Evolutionary conservation across 64 coral and sea anemone genomes (phyloP), one percentile per base, ranked within the genome.

Genomic region (Catalaphyllia jardinei): DNA sequence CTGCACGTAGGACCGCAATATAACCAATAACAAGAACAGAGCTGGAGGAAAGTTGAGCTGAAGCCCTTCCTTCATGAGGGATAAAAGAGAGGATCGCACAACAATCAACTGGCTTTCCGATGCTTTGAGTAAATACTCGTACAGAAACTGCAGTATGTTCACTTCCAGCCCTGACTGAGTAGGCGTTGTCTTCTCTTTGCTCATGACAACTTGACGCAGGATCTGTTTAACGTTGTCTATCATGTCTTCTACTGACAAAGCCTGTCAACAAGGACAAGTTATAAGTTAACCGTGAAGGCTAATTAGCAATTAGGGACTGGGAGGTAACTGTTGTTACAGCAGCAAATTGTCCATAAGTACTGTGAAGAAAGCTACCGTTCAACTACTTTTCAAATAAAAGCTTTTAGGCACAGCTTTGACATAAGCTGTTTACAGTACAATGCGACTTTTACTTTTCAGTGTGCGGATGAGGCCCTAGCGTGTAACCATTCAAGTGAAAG

Each of bases 141-240:
- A 94, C 31, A 98, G 67, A 19, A 98, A 98, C 92, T 98, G 96
- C 24, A 98, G 75, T 10, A 94, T 89, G 81, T 92, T 94, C 11
- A 94, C 96, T 77, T 98, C 93, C 4, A 98, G 90, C 60, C 94
- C 94, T 4, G 83, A 72, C 38, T 96, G 94, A 42, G 94, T 90
- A 1, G 88, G 51, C 46, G 89, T 96, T 5, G 91, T 89, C 10
- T 95, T 98, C 77, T 98, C 96, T 55, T 94, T 94, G 54, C 88
- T 94, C 22, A 87, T 92, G 38, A 95, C 87, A 42, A 94, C 89
- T 89, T 94, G 93, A 33, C 87, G 93, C 42, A 98, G 25, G 35
- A 98, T 98, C 65, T 98, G 93, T 54, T 94, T 94, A 7, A 98
- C 93, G 7, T 90, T 98, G 3, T 93, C 94, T 28, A 98, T 93